Evolutionary conservation across 2,797 vertebrate genomes (phyloP), one percentile per base, ranked within the genome.

Genomic region (Eremophila alpestris): DNA sequence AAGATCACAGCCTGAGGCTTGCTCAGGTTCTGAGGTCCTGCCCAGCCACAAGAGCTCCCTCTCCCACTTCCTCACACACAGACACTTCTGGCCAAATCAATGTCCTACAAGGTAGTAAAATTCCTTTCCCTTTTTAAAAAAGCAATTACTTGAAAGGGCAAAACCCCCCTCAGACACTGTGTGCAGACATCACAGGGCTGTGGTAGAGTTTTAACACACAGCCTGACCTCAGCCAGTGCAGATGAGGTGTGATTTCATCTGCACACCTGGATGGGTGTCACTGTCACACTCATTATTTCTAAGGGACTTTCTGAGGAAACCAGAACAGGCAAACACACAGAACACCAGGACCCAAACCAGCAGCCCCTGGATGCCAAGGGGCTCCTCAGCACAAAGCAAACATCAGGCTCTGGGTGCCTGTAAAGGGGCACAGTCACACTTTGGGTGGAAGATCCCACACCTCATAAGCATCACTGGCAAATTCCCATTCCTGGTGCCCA

Each of bases 211-310:
- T 34, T 41, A 79, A 52, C 49, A 77, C 55, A 4, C n/a, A 26
- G 29, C 5, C 36, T 2, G 34, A 77, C 56, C 59, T 58, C 54
- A 34, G 75, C 59, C 13, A 81, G 82, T 0, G 0, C 49, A 48
- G 24, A 5, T 17, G 49, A 70, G 9, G 36, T 13, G 73, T 3
- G 45, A 56, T 45, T 83, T 59, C 59, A 90, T 24, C 83, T 22
- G 34, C 17, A 71, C 34, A 59, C 49, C 75, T 43, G 40, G 1
- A 30, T 0, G 16, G 73, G 48, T 40, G 18, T 15, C 23, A 24
- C 2, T 26, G 36, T 0, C 5, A 81, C 43, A 43, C 48, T 19
- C 0, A 0, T 13, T 13, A 40, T 30, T 82, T 70, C 77, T 23
- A 16, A 19, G 15, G 51, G 30, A 48, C 8, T 41, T 68, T 11